A percentile compares a stretch with the other conserved stretches of the same genome.
These are phyloP conservation scores for Platichthys stellatus DNA, from an alignment of 2,113 vertebrate genomes.

Conservation along the genomic window DNA sequence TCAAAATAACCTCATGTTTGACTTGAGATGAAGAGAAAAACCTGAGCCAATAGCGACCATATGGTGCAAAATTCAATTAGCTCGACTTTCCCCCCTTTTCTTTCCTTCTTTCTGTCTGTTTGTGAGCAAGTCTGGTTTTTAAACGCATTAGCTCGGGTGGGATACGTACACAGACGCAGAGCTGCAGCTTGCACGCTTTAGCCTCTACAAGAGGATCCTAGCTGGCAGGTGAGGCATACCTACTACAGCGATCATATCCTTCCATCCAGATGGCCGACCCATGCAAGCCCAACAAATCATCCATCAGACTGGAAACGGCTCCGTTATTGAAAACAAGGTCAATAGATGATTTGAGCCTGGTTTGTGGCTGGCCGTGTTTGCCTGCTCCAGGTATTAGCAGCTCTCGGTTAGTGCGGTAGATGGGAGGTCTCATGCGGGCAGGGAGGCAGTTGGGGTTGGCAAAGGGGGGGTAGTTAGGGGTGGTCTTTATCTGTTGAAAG, in stretches of 20 bases:
- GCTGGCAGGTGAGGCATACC: conserved; percentile 74
- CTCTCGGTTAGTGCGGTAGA: conserved; percentile 60
- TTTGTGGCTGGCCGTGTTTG: conserved; percentile 66
- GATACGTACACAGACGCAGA: conserved; percentile 19
- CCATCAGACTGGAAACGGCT: conserved; percentile 81
- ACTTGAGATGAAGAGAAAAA: conserved; percentile 62
- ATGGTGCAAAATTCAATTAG: conserved; percentile 69
- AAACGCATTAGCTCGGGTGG: conserved; percentile 31
- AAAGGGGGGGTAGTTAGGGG: background rate
- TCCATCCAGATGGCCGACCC: conserved; percentile 80
- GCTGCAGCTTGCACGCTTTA: conserved; percentile 37
- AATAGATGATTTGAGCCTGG: conserved; percentile 86
- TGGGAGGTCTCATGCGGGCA: conserved; percentile 63
- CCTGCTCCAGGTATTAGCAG: conserved; percentile 84
- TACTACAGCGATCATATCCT: conserved; percentile 75
- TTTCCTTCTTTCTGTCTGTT: conserved; percentile 14
- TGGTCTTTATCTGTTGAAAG: conserved; percentile 84
- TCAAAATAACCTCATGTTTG: conserved; percentile 74
- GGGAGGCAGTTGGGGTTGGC: conserved; percentile 59
- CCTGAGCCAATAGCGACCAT: conserved; percentile 62
- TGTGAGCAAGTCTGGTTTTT: conserved; percentile 44
- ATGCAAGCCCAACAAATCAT: conserved; percentile 82
- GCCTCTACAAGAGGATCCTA: conserved; percentile 23
- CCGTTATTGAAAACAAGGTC: conserved; percentile 88
- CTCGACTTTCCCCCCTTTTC: background rate